Percentiles rank a stretch among this genome's conserved stretches.
phyloP scores from a whole-genome alignment of 2,113 vertebrate genomes.

The Mesoclemmys tuberculata region DNA sequence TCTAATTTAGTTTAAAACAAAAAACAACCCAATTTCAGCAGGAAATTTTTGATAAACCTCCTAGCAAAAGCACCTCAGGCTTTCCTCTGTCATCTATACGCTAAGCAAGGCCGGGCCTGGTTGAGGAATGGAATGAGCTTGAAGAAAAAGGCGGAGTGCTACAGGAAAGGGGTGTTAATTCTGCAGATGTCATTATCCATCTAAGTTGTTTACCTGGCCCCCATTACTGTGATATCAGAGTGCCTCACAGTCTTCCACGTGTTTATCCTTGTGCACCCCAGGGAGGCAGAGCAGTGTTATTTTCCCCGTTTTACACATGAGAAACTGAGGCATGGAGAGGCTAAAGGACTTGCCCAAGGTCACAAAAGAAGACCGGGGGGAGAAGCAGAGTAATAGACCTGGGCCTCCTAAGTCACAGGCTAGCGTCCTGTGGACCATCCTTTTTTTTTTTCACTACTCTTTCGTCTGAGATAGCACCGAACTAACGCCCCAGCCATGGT shows the following conservation, averaged over 20 bases:
- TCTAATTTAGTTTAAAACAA: background rate
- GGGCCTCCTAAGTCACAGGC: background rate
- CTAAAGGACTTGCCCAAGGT: rapidly evolving
- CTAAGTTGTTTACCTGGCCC: background rate
- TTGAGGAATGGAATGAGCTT: background rate
- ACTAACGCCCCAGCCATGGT: background rate
- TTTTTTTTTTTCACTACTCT: background rate
- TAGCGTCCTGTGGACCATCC: background rate
- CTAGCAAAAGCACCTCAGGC: background rate
- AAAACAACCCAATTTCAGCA: background rate
- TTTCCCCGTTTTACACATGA: rapidly evolving
- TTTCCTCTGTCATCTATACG: background rate
- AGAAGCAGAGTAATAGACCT: rapidly evolving
- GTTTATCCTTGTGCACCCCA: background rate
- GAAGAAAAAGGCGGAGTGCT: background rate
- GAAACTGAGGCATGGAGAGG: rapidly evolving
- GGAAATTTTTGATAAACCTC: rapidly evolving
- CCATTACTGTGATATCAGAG: background rate
- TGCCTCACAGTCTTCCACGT: rapidly evolving
- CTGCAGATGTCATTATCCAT: background rate
- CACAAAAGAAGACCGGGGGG: rapidly evolving
- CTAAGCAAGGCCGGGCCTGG: background rate
- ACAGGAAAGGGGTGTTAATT: background rate
- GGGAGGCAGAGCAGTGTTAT: rapidly evolving
- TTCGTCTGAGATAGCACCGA: background rate